Base-by-base conservation (phyloP, 2,113 vertebrate species). In the Muntiacus reevesi region DNA sequence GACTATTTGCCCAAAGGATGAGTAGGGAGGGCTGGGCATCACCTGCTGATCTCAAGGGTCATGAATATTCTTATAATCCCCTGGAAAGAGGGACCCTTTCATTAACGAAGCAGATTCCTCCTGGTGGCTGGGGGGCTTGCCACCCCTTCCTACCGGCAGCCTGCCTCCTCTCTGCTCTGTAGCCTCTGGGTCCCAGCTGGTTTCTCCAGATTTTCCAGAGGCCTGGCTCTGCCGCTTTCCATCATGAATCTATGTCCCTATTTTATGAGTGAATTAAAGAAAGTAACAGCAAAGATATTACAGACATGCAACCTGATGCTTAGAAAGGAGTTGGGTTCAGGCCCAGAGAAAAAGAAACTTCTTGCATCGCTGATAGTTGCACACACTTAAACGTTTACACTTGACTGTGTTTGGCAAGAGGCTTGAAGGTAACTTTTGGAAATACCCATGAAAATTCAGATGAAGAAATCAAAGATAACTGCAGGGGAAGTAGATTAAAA, bases 1-100 rank as follows among this genome's bases (percentile, higher is more conserved):
- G 95, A 98, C 98, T 99, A 99, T 99, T 99, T 99, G 99, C 99
- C 99, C 98, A 99, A 99, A 99, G 99, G 99, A 99, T 99, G 98
- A 99, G 99, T 98, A 97, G 98, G 98, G 98, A 97, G 98, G 99
- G 98, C 98, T 98, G 98, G 98, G 98, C 99, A 99, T 99, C 99
- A 99, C 99, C 99, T 99, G 99, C 99, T 99, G 99, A 98, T 99
- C 99, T 99, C 97, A 97, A 99, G 99, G 99, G 98, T 99, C 99
- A 99, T 99, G 99, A 99, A 99, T 99, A 99, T 99, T 99, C 99
- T 97, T 98, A 98, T 99, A 99, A 99, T 99, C 99, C 99, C 98
- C 97, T 98, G 98, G 98, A 98, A 98, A 99, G 98, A 98, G 97
- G 98, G 95, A 40, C 74, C 97, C 98, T 99, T 98, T 98, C 98